Evolutionary conservation across 2,113 vertebrate species (phyloP).

Genomic region (Vanacampus margaritifer): DNA sequence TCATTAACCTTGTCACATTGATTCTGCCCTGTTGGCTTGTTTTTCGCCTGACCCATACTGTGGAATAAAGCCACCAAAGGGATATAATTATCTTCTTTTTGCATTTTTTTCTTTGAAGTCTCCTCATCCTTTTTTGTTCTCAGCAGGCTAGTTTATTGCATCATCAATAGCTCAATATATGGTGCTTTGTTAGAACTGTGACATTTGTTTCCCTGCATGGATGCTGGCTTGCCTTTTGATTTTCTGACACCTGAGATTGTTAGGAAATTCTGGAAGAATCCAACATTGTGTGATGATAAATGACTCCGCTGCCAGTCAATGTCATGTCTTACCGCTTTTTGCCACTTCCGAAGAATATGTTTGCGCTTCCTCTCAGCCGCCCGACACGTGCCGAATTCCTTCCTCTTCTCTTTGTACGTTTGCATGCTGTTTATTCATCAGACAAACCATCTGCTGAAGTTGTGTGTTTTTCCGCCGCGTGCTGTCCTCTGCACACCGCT

Average conservation of each 20-base stretch:
- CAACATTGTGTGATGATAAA: conserved; percentile 62
- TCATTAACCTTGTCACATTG: conserved; percentile 71
- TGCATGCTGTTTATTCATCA: conserved; percentile 71
- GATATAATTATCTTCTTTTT: conserved; percentile 48
- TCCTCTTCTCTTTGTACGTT: conserved; percentile 31
- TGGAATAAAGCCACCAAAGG: conserved; percentile 40
- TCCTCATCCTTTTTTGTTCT: conserved; percentile 24
- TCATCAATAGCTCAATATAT: conserved; percentile 46
- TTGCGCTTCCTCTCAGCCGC: conserved; percentile 9
- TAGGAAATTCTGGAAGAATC: conserved; percentile 46
- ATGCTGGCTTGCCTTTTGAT: conserved; percentile 60
- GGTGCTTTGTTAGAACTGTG: conserved; percentile 52
- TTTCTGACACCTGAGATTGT: conserved; percentile 58
- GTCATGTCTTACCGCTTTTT: conserved; percentile 46
- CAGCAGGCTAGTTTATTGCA: conserved; percentile 44
- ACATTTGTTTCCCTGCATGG: conserved; percentile 42
- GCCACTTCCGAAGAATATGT: conserved; percentile 39
- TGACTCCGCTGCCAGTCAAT: conserved; percentile 44
- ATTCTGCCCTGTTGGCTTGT: conserved; percentile 51
- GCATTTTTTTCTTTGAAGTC: conserved; percentile 5
- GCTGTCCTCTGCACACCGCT: conserved; percentile 43
- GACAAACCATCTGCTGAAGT: conserved; percentile 71
- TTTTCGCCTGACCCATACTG: conserved; percentile 52
- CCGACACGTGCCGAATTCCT: conserved; percentile 19
- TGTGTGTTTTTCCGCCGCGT: conserved; percentile 59